A percentile compares a stretch with the other conserved stretches of the same genome.
Evolutionary conservation across 2,113 vertebrate genomes (phyloP).

Genomic region (Albula goreensis): DNA sequence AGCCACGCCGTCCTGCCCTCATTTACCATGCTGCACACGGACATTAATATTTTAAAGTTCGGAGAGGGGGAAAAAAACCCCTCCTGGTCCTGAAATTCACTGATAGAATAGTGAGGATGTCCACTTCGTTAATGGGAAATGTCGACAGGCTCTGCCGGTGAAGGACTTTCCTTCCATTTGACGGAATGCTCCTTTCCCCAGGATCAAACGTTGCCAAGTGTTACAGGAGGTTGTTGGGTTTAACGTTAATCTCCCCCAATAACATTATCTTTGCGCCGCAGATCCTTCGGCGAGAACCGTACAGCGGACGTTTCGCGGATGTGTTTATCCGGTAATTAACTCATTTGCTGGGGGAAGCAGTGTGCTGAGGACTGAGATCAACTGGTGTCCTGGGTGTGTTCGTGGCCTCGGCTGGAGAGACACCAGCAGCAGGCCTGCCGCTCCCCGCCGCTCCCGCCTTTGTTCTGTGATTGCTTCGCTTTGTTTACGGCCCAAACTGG

Average conservation of each 20-base stretch:
- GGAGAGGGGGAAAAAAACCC: neutral
- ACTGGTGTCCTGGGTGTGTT: neutral
- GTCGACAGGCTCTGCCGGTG: neutral
- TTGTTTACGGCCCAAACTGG: neutral
- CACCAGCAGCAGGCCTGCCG: too few relatives aligned
- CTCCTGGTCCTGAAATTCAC: neutral
- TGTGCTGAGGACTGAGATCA: neutral
- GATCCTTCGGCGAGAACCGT: neutral
- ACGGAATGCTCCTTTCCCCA: too few relatives aligned
- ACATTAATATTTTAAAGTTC: conserved; percentile 20
- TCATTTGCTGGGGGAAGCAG: neutral
- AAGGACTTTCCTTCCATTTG: neutral
- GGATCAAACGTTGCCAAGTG: neutral
- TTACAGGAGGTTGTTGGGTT: neutral
- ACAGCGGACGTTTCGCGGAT: neutral
- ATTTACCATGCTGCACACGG: conserved; percentile 14
- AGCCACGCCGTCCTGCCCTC: conserved; percentile 19
- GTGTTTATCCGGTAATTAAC: neutral
- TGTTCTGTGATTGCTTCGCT: neutral
- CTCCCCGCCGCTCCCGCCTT: too few relatives aligned
- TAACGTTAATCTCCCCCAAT: neutral
- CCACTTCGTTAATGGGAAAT: neutral
- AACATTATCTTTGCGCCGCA: neutral
- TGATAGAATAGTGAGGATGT: neutral
- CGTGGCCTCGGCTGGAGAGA: too few relatives aligned